Evolutionary conservation across 2,797 vertebrate species (phyloP), one percentile per base, ranked within the genome.

Genomic region (Botia kubotai): DNA sequence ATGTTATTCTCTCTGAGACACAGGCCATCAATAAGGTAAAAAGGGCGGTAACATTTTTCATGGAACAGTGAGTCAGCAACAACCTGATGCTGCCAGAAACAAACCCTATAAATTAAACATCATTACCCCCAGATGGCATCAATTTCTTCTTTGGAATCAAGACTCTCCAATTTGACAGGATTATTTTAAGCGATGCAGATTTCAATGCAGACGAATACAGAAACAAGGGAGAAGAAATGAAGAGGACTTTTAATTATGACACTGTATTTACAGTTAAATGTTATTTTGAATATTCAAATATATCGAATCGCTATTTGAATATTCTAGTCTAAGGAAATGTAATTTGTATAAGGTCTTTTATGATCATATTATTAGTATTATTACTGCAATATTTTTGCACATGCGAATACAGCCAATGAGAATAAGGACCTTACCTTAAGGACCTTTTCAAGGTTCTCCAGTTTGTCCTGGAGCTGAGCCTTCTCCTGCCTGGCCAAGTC

Each of bases 371-470:
- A 8, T 57, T 10, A 19, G 6, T 19, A 57, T 19, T 21, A 21
- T 8, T 26, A 26, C 23, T 57, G 2, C 17, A 8, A 55, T 55
- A 19, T 8, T 19, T 16, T n/a, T 19, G 16, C n/a, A 55, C 6
- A 2, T n/a, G n/a, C 8, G n/a, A 55, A 55, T n/a, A 55, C 17
- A 16, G 52, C 4, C 5, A 43, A 16, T 66, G 26, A 65, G 21
- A 21, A 62, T 26, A 4, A 63, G 3, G 3, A 17, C 16, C 7
- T 66, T 89, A 98, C 97, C 96, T 97, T 96, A 72, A 98, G 92
- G 93, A 95, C 94, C 92, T 97, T 93, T 91, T 97, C 96, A 89
- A 98, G 89, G 93, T 95, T 95, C 94, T 98, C 95, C 93, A 98
- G 95, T 93, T 95, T 96, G 92, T 89, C 94, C 92, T 90, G 94